phyloP scores from a whole-genome alignment of 2,888 invertebrate species.

The Meiosimyza platycephala region DNA sequence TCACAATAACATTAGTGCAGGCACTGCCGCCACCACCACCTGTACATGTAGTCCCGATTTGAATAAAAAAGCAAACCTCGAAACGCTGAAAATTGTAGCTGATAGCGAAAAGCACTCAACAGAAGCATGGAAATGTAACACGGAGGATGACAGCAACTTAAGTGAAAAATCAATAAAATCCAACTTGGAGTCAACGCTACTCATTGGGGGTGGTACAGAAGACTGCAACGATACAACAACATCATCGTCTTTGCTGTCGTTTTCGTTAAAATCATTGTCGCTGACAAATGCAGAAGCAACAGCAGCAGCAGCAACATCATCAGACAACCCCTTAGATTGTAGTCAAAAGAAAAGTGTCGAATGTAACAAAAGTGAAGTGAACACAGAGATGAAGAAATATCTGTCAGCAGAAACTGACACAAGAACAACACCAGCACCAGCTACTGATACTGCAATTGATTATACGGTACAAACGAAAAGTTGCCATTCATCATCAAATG shows the following conservation, averaged over 20 bases:
- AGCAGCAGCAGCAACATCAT: constrained; percentile 14
- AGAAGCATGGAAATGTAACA: constrained; percentile 26
- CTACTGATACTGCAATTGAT: constrained; percentile 20
- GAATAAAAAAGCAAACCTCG: background rate
- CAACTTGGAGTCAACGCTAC: background rate
- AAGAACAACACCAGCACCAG: background rate
- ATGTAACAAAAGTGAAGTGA: background rate
- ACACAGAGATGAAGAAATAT: constrained; percentile 1
- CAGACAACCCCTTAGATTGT: background rate
- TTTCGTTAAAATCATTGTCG: constrained; percentile 18
- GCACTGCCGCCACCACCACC: background rate
- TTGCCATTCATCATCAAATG: constrained; percentile 25
- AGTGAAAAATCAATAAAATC: constrained; percentile 35
- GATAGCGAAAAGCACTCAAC: constrained; percentile 2
- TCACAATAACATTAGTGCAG: constrained; percentile 48
- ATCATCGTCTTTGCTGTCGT: constrained; percentile 33
- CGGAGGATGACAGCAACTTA: constrained; percentile 24
- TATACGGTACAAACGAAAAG: constrained; percentile 26
- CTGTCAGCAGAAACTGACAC: constrained; percentile 6
- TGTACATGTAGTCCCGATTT: background rate
- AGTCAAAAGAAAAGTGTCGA: constrained; percentile 11
- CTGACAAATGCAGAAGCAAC: constrained; percentile 30
- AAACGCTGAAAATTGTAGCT: constrained; percentile 4
- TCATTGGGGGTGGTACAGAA: constrained; percentile 30
- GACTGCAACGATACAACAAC: constrained; percentile 40